A percentile compares a stretch with the other conserved stretches of the same genome.
Evolutionary conservation across 2,113 vertebrate species (phyloP).

Genomic region (Psammodynastes pulverulentus): DNA sequence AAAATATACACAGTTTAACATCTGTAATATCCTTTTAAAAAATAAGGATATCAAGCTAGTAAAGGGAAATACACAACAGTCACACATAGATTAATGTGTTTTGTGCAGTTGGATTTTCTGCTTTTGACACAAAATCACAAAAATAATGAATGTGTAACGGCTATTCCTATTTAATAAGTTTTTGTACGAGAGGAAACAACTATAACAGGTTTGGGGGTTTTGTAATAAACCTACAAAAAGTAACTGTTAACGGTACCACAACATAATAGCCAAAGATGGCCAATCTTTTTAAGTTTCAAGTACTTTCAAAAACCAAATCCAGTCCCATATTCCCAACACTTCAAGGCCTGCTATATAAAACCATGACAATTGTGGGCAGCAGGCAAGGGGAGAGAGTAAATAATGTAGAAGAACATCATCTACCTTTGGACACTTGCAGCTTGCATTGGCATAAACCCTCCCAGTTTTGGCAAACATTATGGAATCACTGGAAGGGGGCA

Average conservation of each 20-base stretch:
- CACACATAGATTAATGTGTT: conserved; percentile 67
- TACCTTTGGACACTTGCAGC: neutral
- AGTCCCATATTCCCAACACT: neutral
- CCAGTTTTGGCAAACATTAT: neutral
- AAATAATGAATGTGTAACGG: conserved; percentile 69
- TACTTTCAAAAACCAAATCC: neutral
- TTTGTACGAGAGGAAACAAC: conserved; percentile 53
- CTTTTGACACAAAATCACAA: conserved; percentile 62
- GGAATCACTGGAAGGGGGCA: neutral
- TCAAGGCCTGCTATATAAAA: neutral
- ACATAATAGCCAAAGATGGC: neutral
- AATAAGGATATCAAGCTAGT: conserved; percentile 70
- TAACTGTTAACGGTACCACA: conserved; percentile 40
- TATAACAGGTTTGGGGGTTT: conserved; percentile 51
- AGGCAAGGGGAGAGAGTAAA: neutral
- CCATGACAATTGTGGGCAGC: neutral
- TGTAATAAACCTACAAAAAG: conserved; percentile 60
- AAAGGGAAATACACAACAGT: conserved; percentile 72
- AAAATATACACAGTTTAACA: conserved; percentile 80
- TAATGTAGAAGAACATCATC: neutral
- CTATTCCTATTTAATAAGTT: conserved; percentile 65
- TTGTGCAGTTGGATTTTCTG: conserved; percentile 64
- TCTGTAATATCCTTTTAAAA: conserved; percentile 69
- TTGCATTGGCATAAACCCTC: neutral
- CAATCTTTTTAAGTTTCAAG: neutral